Base-by-base conservation (phyloP, 2,888 invertebrate genomes). In the Muscina levida region DNA sequence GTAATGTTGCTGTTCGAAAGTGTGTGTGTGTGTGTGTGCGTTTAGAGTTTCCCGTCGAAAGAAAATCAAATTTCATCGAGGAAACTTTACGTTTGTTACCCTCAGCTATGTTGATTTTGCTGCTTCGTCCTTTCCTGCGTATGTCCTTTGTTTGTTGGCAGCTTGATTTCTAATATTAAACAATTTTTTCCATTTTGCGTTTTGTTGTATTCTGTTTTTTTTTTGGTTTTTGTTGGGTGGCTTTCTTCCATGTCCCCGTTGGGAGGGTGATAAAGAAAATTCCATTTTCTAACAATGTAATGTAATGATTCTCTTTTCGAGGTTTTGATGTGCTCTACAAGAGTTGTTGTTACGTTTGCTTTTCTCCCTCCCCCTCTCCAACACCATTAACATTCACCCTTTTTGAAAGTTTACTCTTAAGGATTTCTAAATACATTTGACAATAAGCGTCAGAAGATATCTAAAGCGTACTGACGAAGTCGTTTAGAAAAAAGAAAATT, bases 401-500 rank as follows among this genome's bases (percentile, higher is more conserved):
- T 80, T 80, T 73, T 39, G n/a, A 17, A 22, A 15, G 3, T 57
- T 6, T n/a, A 57, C 31, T 57, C 37, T 62, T 22, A 62, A 42
- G 62, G 62, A 42, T 62, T 62, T 62, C 62, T 22, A 39, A 15
- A 22, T 42, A 39, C 62, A 62, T 42, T 62, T 62, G 62, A 62
- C 39, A 22, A 72, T 62, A 68, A 65, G 71, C 37, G 51, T 72
- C 72, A 75, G 79, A 19, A 48, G 37, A 4, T 10, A 37, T 37
- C 10, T 44, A 51, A 22, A 31, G 31, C 19, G 19, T 19, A 44
- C 51, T 11, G 4, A 1, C 53, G 19, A 62, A 79, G 75, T 13
- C 53, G 11, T 53, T 10, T 11, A 19, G 26, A 82, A 70, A 68
- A 82, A 83, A 83, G 85, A 86, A 87, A 87, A 86, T 86, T 87